Evolutionary conservation across 2,113 vertebrate species (phyloP).

Genomic region (Mustela nigripes): DNA sequence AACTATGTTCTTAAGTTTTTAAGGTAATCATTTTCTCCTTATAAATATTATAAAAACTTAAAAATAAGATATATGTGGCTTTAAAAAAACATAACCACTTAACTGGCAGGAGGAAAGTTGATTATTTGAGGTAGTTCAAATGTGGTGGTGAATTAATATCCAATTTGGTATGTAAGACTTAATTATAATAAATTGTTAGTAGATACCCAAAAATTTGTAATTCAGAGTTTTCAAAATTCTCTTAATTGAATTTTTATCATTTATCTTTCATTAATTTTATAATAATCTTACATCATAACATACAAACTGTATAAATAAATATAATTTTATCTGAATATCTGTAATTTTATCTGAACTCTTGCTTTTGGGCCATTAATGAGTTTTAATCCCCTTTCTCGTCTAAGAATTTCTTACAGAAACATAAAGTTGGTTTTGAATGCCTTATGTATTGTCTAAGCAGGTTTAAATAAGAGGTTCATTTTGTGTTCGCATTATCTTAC

Average conservation of each 20-base stretch:
- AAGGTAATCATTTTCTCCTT: slow-evolving; percentile 13
- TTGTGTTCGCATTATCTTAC: slow-evolving; percentile 32
- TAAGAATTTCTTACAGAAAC: not conserved
- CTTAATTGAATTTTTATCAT: not conserved
- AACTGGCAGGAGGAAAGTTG: not conserved
- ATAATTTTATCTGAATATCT: not conserved
- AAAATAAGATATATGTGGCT: not conserved
- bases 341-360: slow-evolving; percentile 20
- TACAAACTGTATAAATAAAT: not conserved
- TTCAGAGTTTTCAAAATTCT: slow-evolving; percentile 19
- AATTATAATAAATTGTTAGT: not conserved
- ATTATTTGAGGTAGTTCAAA: slow-evolving; percentile 49
- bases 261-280: not conserved
- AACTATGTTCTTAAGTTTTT: slow-evolving; percentile 8
- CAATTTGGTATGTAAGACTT: not conserved
- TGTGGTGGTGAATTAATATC: not conserved
- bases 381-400: not conserved
- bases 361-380: not conserved
- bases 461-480: slow-evolving; percentile 37
- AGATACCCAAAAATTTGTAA: not conserved
- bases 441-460: not conserved
- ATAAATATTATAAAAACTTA: slow-evolving; percentile 44
- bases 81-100: slow-evolving; percentile 18
- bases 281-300: not conserved
- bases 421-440: not conserved